These are phyloP conservation scores for Epinephelus awoara DNA, from an alignment of 2,797 vertebrate species.

Conservation along the genomic window DNA sequence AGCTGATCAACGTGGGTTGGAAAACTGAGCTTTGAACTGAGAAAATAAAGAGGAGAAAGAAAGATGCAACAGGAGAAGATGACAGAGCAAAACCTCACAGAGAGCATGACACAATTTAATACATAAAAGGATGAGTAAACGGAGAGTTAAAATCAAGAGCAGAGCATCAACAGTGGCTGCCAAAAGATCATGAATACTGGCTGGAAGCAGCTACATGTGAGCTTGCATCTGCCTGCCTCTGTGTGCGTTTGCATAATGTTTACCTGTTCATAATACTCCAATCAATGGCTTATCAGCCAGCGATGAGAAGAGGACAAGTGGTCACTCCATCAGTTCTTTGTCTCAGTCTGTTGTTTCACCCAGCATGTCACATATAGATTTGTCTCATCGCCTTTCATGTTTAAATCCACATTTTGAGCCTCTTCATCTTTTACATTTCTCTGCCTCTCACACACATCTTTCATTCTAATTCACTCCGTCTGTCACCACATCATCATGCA, in stretches of 20 bases:
- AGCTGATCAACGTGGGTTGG: not conserved
- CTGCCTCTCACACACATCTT: not conserved
- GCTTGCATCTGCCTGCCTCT: not conserved
- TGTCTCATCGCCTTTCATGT: not conserved
- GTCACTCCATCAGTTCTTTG: not conserved
- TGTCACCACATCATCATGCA: not conserved
- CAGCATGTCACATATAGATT: not conserved
- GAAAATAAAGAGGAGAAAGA: not conserved
- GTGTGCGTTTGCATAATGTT: not conserved
- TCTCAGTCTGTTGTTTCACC: conserved; percentile 4
- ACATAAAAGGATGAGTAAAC: not conserved
- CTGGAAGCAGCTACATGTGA: not conserved
- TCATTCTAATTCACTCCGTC: not conserved
- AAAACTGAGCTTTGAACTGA: not conserved
- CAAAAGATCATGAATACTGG: not conserved
- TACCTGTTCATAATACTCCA: not conserved
- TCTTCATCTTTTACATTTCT: not conserved
- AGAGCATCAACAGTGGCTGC: not conserved
- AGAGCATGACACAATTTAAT: conserved; percentile 1
- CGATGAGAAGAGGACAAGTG: not conserved
- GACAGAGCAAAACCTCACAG: not conserved
- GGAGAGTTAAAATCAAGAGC: not conserved
- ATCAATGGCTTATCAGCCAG: conserved; percentile 2
- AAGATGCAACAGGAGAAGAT: not conserved
- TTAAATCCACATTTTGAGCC: not conserved